Percentiles rank a stretch among this genome's conserved stretches.
phyloP scores from a whole-genome alignment of 2,888 invertebrate genomes.

The Yponomeuta cagnagella region DNA sequence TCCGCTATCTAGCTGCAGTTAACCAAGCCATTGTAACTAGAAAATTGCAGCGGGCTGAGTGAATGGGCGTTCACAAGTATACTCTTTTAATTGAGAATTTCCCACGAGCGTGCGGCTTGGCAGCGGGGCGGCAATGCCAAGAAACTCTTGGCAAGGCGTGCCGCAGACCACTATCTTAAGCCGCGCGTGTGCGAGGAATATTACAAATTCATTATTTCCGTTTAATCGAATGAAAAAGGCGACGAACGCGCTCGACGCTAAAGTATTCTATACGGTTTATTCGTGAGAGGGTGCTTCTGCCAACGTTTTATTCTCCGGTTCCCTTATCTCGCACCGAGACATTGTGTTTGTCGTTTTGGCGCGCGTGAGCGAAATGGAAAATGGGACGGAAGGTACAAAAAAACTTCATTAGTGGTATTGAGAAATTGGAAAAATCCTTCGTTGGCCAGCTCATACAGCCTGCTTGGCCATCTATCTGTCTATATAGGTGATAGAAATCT shows the following conservation, averaged over 20 bases:
- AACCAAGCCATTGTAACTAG: background rate
- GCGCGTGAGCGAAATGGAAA: background rate
- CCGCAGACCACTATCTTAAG: constrained; percentile 36
- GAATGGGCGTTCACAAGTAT: constrained; percentile 7
- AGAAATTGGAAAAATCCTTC: too few species aligned
- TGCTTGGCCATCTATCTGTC: too few species aligned
- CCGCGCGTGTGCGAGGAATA: constrained; percentile 48
- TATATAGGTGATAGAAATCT: too few species aligned
- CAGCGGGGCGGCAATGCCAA: constrained; percentile 34
- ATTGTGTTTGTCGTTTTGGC: background rate
- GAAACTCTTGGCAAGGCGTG: constrained; percentile 41
- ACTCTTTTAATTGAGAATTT: constrained; percentile 52
- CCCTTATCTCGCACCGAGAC: background rate
- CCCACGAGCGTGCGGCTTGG: constrained; percentile 27
- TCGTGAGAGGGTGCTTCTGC: constrained; percentile 1
- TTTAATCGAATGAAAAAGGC: constrained; percentile 38
- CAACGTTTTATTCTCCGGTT: background rate
- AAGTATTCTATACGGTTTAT: constrained; percentile 1
- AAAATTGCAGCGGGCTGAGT: constrained; percentile 2
- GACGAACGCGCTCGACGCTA: constrained; percentile 27
- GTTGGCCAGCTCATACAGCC: too few species aligned
- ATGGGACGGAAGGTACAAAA: too few species aligned
- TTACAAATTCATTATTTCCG: constrained; percentile 45
- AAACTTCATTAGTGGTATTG: too few species aligned
- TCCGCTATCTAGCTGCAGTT: background rate